phyloP scores from a whole-genome alignment of 2,888 invertebrate species.

The Cheilosia vernalis region DNA sequence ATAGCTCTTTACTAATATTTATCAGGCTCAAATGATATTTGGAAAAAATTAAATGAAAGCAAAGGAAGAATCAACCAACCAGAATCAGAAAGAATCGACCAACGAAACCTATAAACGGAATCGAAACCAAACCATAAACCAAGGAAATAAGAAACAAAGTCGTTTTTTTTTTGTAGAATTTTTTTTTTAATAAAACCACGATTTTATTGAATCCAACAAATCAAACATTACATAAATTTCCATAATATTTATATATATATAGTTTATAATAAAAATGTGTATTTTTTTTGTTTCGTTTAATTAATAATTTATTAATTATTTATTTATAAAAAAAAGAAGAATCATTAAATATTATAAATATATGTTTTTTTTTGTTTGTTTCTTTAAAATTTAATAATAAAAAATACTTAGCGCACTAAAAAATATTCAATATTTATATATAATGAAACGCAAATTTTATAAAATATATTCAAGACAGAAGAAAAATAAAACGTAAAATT shows the following conservation, averaged over 20 bases:
- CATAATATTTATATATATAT: constrained; percentile 76
- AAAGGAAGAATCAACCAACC: constrained; percentile 52
- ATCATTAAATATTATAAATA: constrained; percentile 66
- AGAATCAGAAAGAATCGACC: constrained; percentile 61
- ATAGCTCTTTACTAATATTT: constrained; percentile 18
- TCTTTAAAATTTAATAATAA: constrained; percentile 60
- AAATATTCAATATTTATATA: constrained; percentile 39
- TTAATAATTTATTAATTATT: constrained; percentile 66
- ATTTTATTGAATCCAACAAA: constrained; percentile 80
- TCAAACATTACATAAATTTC: constrained; percentile 80
- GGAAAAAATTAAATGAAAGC: constrained; percentile 14
- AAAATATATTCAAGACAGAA: constrained; percentile 61
- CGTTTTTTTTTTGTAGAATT: constrained; percentile 74
- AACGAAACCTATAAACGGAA: constrained; percentile 44
- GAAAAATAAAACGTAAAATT: constrained; percentile 72
- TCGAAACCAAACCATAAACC: constrained; percentile 76
- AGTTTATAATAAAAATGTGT: constrained; percentile 75
- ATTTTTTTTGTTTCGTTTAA: constrained; percentile 61
- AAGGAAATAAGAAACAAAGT: constrained; percentile 68
- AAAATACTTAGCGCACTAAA: constrained; percentile 71
- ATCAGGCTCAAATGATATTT: not conserved
- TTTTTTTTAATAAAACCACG: constrained; percentile 79
- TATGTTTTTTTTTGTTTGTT: constrained; percentile 55
- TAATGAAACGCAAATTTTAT: constrained; percentile 76
- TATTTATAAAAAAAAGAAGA: constrained; percentile 67